Conservation (phyloP, 1,140 invertebrate genomes). For the Hycleus cichorii region DNA sequence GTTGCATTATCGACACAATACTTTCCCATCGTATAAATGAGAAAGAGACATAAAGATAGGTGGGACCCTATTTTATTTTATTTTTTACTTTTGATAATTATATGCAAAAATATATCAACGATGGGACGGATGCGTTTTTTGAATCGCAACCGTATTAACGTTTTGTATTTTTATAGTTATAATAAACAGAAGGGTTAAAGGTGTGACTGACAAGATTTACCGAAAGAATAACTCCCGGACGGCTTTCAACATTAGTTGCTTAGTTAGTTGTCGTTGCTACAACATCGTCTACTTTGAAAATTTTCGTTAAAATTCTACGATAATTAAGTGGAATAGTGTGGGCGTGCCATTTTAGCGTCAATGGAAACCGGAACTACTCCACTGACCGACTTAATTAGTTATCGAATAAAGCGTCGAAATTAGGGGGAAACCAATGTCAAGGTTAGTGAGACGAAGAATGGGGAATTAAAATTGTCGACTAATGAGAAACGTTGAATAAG, state of each 20-base stretch:
- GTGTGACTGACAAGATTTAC: slow-evolving; percentile 33
- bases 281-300: not conserved
- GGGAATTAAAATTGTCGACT: slow-evolving; percentile 9
- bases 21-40: slow-evolving; percentile 15
- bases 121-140: slow-evolving; percentile 17
- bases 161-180: slow-evolving; percentile 10
- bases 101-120: slow-evolving; percentile 18
- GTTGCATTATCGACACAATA: slow-evolving; percentile 1
- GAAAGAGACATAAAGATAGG: not conserved
- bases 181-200: slow-evolving; percentile 30
- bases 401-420: not conserved
- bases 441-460: slow-evolving; percentile 4
- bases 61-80: no score
- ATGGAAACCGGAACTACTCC: not conserved
- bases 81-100: not conserved
- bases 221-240: slow-evolving; percentile 6
- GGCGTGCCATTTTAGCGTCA: no score
- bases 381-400: slow-evolving; percentile 13
- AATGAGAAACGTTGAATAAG: slow-evolving; percentile 6
- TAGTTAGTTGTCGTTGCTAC: not conserved
- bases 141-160: slow-evolving; percentile 11
- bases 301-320: no score
- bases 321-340: no score
- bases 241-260: not conserved
- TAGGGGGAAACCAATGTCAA: slow-evolving; percentile 7